phyloP scores from a whole-genome alignment of 2,888 invertebrate species.

The Melitaea athalia region DNA sequence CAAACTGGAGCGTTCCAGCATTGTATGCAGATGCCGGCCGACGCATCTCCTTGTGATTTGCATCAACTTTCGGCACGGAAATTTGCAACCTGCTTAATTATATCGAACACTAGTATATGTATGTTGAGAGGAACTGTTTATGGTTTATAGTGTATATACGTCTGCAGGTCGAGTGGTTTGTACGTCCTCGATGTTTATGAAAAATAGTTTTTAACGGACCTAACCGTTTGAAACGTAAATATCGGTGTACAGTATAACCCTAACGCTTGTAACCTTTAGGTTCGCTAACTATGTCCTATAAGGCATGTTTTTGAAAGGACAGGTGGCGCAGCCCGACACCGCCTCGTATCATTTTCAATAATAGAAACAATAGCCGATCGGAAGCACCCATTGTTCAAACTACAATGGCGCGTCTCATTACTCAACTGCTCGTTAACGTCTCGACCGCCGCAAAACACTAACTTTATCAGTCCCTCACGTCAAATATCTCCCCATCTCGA shows the following conservation, averaged over 20 bases:
- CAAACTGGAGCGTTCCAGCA: conserved; percentile 71
- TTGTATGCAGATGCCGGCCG: conserved; percentile 75
- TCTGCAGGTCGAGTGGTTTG: neutral
- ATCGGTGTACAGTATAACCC: neutral
- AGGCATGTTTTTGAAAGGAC: conserved; percentile 38
- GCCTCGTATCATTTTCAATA: conserved; percentile 62
- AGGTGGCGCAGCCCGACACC: conserved; percentile 41
- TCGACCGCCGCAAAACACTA: conserved; percentile 72
- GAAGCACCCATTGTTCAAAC: conserved; percentile 73
- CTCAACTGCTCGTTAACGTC: conserved; percentile 79
- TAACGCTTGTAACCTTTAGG: conserved; percentile 10
- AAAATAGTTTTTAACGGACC: neutral
- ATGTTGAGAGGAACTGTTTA: neutral
- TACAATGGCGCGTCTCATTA: conserved; percentile 78
- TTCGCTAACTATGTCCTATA: conserved; percentile 20
- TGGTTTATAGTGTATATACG: neutral
- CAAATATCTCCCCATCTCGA: conserved; percentile 78
- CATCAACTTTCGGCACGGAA: conserved; percentile 68
- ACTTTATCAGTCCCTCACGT: conserved; percentile 77
- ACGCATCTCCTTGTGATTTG: conserved; percentile 64
- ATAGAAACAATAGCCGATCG: conserved; percentile 75
- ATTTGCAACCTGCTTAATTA: conserved; percentile 60
- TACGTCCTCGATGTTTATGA: neutral
- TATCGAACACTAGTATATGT: conserved; percentile 33
- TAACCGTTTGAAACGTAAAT: neutral